Evolutionary conservation across 2,888 invertebrate genomes (phyloP), one percentile per base, ranked within the genome.

Genomic region (Coenonympha glycerion): DNA sequence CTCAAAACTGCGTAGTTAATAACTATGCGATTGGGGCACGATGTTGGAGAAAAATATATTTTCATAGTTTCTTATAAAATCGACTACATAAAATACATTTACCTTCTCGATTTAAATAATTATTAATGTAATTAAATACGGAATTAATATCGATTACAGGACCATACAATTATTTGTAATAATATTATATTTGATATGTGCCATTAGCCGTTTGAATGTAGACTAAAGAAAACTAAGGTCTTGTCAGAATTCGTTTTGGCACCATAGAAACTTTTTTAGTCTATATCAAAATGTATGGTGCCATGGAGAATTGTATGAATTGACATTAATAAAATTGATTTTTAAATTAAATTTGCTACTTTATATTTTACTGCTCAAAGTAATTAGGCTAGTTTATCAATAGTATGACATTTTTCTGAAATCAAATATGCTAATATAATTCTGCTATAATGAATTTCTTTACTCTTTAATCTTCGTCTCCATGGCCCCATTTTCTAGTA

Each of bases 11-110:
- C 50, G 40, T 40, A 52, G 39, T 15, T 15, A 37, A 42, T 3
- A 45, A 49, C 50, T 63, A 49, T 57, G 48, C 47, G 41, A 61
- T 58, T 56, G 65, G 66, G 63, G 65, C 63, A 56, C 34, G 18
- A 45, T 58, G 56, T 56, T 52, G 54, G 63, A 63, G 47, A 53
- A 52, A 59, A 63, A 56, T 76, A 77, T 77, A 73, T 79, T 76
- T 77, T 76, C 68, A 69, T 69, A 66, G 64, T 70, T 66, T 67
- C 64, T 69, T 71, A 63, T 64, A 66, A 62, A 61, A 65, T 58
- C 60, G 58, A 67, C 62, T 67, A 24, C 39, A 13, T 67, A 13
- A 8, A 8, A 69, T 70, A 57, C n/a, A n/a, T n/a, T n/a, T n/a
- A n/a, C n/a, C n/a, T 69, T 69, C 68, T 70, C 57, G 62, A 67